Evolutionary conservation across 2,113 vertebrate species (phyloP), one percentile per base, ranked within the genome.

Genomic region (Alectura lathami): DNA sequence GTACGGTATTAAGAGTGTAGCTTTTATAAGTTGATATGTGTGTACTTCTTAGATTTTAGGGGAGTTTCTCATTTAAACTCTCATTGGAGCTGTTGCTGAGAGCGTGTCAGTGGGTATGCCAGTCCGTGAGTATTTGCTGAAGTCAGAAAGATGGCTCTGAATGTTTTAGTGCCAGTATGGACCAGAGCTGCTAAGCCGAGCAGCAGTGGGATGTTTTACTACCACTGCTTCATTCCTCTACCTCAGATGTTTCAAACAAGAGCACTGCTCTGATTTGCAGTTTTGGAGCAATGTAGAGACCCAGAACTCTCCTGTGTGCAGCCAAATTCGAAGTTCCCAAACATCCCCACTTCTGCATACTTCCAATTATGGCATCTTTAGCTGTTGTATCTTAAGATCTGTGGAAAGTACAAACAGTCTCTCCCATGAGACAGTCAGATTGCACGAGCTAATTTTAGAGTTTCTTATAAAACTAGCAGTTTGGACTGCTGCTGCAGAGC

Each of bases 211-310:
- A n/a, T 73, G 13, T 23, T 5, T 73, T 62, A 34, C 34, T 70
- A 10, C 43, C 7, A 13, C 4, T 0, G 0, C 72, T 78, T 59
- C 9, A 8, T 84, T 86, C 42, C 18, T 83, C 50, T 80, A 42
- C 42, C 9, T 1, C 0, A 36, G 36, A 7, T 0, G 0, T 63
- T 87, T 72, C 13, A 22, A 43, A 5, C 4, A 38, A 50, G 47
- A 73, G 27, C 26, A 24, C 43, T 0, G 1, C 22, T 63, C 3
- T 60, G 23, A 42, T 83, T 69, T 83, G 50, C 22, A 68, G 26
- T 54, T 76, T 72, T 16, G 42, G n/a, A 81, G 32, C 13, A 18
- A 26, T 11, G 11, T 0, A 6, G 29, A 7, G 20, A 18, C 53
- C 2, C 1, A 54, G 43, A 42, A 26, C 13, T 54, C 56, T 75